These are phyloP conservation scores for Aurelia sp. DNA, from an alignment of 30 jellyfish, hydroid and myxozoan genomes.

Conservation along the genomic window DNA sequence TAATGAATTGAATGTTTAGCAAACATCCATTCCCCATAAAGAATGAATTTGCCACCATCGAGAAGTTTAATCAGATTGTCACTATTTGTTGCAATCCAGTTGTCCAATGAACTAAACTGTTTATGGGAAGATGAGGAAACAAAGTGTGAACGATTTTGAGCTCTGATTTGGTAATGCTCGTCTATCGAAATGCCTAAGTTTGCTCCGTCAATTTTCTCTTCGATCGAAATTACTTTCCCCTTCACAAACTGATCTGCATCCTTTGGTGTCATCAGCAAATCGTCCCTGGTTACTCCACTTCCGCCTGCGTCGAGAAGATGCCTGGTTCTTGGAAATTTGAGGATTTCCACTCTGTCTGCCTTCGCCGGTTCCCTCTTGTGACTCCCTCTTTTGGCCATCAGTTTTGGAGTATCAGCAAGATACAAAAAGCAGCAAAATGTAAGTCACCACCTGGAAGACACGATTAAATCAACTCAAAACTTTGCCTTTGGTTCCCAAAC, in stretches of 20 bases:
- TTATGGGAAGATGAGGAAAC: slow-evolving; percentile 71
- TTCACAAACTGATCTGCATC: slow-evolving; percentile 69
- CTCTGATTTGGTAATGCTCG: slow-evolving; percentile 46
- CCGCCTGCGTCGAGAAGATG: slow-evolving; percentile 94
- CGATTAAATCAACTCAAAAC: too few species aligned
- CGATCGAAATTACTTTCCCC: slow-evolving; percentile 54
- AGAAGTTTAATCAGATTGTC: slow-evolving; percentile 38
- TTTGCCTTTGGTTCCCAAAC: too few species aligned
- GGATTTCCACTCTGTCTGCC: slow-evolving; percentile 27
- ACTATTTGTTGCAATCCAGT: slow-evolving; percentile 70
- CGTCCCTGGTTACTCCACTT: slow-evolving; percentile 84
- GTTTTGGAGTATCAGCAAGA: background rate
- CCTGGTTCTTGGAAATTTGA: slow-evolving; percentile 86
- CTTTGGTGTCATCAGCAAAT: slow-evolving; percentile 74
- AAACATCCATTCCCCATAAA: slow-evolving; percentile 93
- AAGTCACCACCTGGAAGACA: too few species aligned
- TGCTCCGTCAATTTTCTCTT: slow-evolving; percentile 97
- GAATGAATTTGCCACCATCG: slow-evolving; percentile 47
- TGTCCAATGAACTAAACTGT: slow-evolving; percentile 81
- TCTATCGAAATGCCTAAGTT: slow-evolving; percentile 82
- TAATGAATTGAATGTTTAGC: slow-evolving; percentile 91
- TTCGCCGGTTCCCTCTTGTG: background rate
- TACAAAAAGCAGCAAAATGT: background rate
- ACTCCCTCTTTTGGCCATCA: background rate
- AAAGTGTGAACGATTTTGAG: slow-evolving; percentile 89